Evolutionary conservation across 2,113 vertebrate species (phyloP).

Genomic region (Trachemys scripta): DNA sequence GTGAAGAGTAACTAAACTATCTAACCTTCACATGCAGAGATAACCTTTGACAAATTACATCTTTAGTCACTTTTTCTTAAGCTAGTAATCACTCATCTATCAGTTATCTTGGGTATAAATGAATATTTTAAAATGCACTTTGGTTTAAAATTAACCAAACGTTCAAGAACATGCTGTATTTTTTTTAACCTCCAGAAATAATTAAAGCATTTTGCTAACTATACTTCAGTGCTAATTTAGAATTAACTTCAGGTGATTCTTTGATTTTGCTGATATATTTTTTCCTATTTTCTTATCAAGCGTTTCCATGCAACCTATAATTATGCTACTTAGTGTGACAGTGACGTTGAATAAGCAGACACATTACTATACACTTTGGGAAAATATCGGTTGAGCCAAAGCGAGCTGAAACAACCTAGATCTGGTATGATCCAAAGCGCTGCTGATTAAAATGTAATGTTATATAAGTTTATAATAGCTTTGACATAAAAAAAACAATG

Average conservation of each 20-base stretch:
- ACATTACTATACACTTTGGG: slow-evolving; percentile 48
- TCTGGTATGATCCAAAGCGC: not conserved
- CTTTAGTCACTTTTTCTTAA: not conserved
- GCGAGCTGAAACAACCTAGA: slow-evolving; percentile 24
- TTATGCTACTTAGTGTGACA: slow-evolving; percentile 55
- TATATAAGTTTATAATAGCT: not conserved
- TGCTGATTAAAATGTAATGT: not conserved
- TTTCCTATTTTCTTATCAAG: slow-evolving; percentile 66
- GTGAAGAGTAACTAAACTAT: not conserved
- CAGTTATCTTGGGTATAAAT: not conserved
- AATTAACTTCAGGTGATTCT: slow-evolving; percentile 72
- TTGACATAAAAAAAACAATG: not conserved
- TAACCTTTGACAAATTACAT: slow-evolving; percentile 4
- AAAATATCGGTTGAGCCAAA: slow-evolving; percentile 28
- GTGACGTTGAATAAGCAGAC: slow-evolving; percentile 29
- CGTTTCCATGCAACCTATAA: slow-evolving; percentile 48
- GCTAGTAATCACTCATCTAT: not conserved
- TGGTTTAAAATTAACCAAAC: not conserved
- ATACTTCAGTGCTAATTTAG: slow-evolving; percentile 61
- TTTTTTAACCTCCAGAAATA: slow-evolving; percentile 33
- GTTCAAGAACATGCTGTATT: not conserved
- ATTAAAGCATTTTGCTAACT: slow-evolving; percentile 45
- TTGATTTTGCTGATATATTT: slow-evolving; percentile 64
- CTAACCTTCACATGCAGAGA: not conserved
- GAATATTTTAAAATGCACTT: not conserved